Conservation (phyloP, 2,113 vertebrate species). For the Trematocara marginatum region DNA sequence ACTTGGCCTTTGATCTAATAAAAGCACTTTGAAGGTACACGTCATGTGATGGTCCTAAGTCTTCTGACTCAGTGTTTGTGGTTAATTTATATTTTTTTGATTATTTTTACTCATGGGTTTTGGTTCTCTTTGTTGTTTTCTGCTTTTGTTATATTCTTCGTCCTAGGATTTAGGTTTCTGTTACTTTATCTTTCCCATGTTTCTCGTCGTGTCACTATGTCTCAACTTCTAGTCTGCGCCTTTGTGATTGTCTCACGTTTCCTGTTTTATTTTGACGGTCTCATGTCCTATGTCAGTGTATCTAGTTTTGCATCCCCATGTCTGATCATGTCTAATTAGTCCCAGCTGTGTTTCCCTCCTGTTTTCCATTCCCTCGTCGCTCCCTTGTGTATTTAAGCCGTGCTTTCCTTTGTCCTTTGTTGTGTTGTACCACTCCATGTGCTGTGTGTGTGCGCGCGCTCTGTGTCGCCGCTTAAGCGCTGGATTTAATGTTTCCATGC, state of each 20-base stretch:
- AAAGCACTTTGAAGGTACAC: not conserved
- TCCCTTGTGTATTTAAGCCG: not conserved
- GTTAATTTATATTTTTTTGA: not conserved
- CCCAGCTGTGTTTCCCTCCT: not conserved
- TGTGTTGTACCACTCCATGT: rapidly evolving
- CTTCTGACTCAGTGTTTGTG: not conserved
- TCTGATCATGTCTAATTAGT: not conserved
- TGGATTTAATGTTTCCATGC: rapidly evolving
- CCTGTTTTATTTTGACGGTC: not conserved
- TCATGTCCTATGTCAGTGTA: not conserved
- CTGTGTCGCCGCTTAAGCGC: rapidly evolving
- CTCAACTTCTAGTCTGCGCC: not conserved
- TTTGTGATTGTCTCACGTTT: not conserved
- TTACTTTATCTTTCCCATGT: not conserved
- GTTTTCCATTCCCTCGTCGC: not conserved
- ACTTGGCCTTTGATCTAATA: not conserved
- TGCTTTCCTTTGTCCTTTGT: rapidly evolving
- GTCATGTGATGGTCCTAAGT: not conserved
- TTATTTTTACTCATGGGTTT: not conserved
- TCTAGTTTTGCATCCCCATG: not conserved
- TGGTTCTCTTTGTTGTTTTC: not conserved
- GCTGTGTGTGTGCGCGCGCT: rapidly evolving
- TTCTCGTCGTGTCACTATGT: not conserved
- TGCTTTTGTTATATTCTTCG: not conserved
- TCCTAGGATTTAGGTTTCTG: not conserved